Evolutionary conservation across 2,797 vertebrate genomes (phyloP), one percentile per base, ranked within the genome.

Genomic region (Arnoldichthys spilopterus): DNA sequence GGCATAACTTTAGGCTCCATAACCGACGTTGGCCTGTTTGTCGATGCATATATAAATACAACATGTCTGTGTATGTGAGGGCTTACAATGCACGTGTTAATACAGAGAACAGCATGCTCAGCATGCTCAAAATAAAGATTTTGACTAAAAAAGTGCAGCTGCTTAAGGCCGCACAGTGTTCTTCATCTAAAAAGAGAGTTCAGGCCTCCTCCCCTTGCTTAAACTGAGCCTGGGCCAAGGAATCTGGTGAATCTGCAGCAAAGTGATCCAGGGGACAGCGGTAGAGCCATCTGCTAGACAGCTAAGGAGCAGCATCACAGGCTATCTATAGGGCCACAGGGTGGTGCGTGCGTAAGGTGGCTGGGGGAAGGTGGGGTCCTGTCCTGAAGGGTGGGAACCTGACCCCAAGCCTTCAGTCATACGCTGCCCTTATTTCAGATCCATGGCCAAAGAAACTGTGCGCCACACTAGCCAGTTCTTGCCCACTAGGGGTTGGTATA

Each of bases 301-400:
- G 92, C 89, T 94, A 93, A 84, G 88, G 85, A 91, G 72, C 86
- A 91, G 68, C 90, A 92, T 90, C 92, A 90, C 76, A 87, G 88
- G 84, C 94, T 96, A 95, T 95, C 92, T 95, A 94, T 93, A 95
- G 94, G 93, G 80, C 78, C 24, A 49, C 70, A 86, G 90, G 82
- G 88, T 77, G 87, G 77, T 75, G 72, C 56, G 20, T 83, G 83
- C 74, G 84, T 82, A 80, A 83, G 83, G 58, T 86, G 78, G 75
- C 22, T 18, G 82, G 85, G 30, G 84, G 82, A 85, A 85, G 85
- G 73, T 32, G 66, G 81, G 79, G 72, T 68, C 76, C 59, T 83
- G 82, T 87, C 82, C 85, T 87, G 88, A 90, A 89, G 85, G 83
- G 30, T 9, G 77, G 87, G 85, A 91, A 91, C 89, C 84, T 90